Conservation (phyloP, 2,797 vertebrate species). For the Myotis findleyi region DNA sequence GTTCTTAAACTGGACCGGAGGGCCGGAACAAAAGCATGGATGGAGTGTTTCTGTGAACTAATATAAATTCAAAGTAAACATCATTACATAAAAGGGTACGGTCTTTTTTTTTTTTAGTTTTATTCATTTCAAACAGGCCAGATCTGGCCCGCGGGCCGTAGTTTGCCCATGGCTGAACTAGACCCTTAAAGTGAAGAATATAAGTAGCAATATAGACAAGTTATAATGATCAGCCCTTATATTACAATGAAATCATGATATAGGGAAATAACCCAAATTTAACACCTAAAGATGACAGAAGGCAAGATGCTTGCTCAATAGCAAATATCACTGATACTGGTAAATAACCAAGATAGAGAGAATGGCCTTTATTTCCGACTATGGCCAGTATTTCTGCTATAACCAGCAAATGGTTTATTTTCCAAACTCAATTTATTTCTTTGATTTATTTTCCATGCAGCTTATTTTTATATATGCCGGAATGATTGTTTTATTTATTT, state of each 20-base stretch:
- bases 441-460: slow-evolving; percentile 16
- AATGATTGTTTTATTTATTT: neutral
- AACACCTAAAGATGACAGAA: slow-evolving; percentile 22
- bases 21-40: too few relatives aligned
- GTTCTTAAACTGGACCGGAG: too few relatives aligned
- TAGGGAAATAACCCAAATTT: neutral
- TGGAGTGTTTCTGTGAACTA: too few relatives aligned
- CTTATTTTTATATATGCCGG: neutral
- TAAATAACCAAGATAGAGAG: neutral
- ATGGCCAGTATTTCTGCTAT: neutral
- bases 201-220: neutral
- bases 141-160: too few relatives aligned
- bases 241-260: neutral
- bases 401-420: neutral
- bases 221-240: neutral
- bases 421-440: neutral
- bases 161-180: neutral
- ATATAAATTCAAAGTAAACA: too few relatives aligned
- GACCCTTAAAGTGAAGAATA: neutral
- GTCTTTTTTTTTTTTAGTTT: too few relatives aligned
- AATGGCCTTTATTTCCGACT: neutral
- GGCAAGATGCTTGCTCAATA: neutral
- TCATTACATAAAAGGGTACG: too few relatives aligned
- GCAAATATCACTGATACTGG: neutral
- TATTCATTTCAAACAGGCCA: too few relatives aligned